These are phyloP conservation scores for Rhincodon typus DNA, from an alignment of 2,797 vertebrate species.

Conservation along the genomic window DNA sequence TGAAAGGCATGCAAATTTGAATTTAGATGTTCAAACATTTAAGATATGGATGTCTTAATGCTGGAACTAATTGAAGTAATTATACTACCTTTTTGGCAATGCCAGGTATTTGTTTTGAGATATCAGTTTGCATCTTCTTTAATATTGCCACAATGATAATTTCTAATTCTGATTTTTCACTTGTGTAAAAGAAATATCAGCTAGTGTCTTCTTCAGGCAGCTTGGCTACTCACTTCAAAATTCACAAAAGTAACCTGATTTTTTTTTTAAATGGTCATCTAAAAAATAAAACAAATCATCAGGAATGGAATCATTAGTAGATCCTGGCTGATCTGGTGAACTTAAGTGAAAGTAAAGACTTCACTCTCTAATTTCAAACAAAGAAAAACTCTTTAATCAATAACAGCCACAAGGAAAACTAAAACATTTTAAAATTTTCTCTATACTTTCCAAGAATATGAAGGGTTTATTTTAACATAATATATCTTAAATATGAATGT, in stretches of 20 bases:
- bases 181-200: neutral
- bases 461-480: neutral
- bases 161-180: neutral
- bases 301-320: neutral
- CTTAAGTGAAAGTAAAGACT: neutral
- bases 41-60: neutral
- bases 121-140: neutral
- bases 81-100: neutral
- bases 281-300: neutral
- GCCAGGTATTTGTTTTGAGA: neutral
- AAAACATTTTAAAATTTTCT: neutral
- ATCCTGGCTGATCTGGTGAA: neutral
- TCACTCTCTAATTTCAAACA: neutral
- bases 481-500: neutral
- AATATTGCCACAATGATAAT: neutral
- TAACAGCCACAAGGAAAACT: neutral
- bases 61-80: neutral
- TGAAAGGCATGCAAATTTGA: neutral
- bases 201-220: neutral
- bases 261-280: neutral
- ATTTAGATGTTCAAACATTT: neutral
- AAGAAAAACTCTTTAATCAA: neutral
- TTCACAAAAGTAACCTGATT: neutral
- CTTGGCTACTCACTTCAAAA: neutral
- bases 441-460: neutral